These are phyloP conservation scores for Craseonycteris thonglongyai DNA, from an alignment of 2,113 vertebrate genomes.

Conservation along the genomic window DNA sequence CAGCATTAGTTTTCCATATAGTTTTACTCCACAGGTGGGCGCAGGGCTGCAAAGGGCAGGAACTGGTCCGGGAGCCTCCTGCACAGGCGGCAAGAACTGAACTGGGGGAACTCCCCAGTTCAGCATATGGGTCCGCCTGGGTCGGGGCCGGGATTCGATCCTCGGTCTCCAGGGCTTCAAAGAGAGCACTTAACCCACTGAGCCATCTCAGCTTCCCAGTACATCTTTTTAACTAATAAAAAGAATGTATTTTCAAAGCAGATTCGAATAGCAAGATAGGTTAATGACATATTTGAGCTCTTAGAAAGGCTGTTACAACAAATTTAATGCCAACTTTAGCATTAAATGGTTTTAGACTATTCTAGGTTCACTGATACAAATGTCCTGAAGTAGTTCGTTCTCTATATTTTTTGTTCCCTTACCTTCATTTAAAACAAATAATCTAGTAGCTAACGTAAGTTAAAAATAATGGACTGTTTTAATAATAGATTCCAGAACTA, in stretches of 20 bases:
- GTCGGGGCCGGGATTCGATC: no score
- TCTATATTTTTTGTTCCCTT: neutral
- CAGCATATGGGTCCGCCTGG: no score
- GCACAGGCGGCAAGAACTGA: no score
- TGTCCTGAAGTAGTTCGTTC: neutral
- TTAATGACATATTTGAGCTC: neutral
- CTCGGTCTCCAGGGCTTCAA: no score
- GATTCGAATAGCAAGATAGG: neutral
- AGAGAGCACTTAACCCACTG: no score
- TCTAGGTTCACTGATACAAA: neutral
- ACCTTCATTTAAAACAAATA: neutral
- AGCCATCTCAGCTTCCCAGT: no score
- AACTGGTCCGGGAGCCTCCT: no score
- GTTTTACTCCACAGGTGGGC: no score
- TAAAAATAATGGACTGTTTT: constrained; percentile 28
- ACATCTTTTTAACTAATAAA: no score
- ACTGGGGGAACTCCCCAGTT: no score
- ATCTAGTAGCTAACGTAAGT: constrained; percentile 47
- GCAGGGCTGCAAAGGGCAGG: no score
- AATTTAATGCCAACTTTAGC: neutral
- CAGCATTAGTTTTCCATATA: no score
- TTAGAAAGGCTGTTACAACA: neutral
- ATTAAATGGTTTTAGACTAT: neutral
- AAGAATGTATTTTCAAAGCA: neutral
- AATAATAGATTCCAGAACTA: neutral